Conservation (phyloP, 92 coral and sea anemone genomes). For the Anthopleura xanthogrammica region DNA sequence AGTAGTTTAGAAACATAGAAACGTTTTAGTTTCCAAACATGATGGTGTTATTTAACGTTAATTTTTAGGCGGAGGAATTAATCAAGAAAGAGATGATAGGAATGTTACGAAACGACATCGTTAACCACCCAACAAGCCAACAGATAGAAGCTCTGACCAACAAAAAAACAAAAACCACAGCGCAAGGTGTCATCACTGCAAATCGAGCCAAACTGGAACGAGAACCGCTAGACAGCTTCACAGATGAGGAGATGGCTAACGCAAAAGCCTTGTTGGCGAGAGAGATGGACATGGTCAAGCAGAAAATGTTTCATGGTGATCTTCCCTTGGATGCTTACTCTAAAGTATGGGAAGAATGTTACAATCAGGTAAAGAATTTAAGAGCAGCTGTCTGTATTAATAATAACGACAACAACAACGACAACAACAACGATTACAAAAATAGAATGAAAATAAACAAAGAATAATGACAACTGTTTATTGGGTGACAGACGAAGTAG, state of each 20-base stretch:
- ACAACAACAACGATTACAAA: no score
- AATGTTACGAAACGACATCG: slow-evolving; percentile 89
- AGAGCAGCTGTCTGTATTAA: no score
- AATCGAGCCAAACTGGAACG: slow-evolving; percentile 78
- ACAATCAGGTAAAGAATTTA: slow-evolving; percentile 62
- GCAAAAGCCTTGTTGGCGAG: slow-evolving; percentile 62
- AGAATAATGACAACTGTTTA: no score
- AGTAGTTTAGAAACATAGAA: no score
- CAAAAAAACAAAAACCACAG: slow-evolving; percentile 80
- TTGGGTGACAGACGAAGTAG: no score
- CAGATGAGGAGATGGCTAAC: slow-evolving; percentile 80
- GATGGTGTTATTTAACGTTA: neutral
- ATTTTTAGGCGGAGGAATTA: slow-evolving; percentile 84
- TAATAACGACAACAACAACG: no score
- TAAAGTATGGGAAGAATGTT: slow-evolving; percentile 98
- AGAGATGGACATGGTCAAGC: slow-evolving; percentile 88
- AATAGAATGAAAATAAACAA: no score
- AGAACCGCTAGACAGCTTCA: slow-evolving; percentile 74
- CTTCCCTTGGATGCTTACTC: slow-evolving; percentile 92
- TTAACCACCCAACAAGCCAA: slow-evolving; percentile 74
- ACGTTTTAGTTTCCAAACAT: neutral
- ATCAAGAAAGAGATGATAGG: slow-evolving; percentile 93
- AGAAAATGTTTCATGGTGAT: slow-evolving; percentile 91
- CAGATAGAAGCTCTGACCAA: slow-evolving; percentile 89
- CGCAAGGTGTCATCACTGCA: slow-evolving; percentile 80